Percentiles rank a stretch among this genome's conserved stretches.
Conservation (phyloP, 1,140 invertebrate genomes). For the Doryteuthis pealeii region DNA sequence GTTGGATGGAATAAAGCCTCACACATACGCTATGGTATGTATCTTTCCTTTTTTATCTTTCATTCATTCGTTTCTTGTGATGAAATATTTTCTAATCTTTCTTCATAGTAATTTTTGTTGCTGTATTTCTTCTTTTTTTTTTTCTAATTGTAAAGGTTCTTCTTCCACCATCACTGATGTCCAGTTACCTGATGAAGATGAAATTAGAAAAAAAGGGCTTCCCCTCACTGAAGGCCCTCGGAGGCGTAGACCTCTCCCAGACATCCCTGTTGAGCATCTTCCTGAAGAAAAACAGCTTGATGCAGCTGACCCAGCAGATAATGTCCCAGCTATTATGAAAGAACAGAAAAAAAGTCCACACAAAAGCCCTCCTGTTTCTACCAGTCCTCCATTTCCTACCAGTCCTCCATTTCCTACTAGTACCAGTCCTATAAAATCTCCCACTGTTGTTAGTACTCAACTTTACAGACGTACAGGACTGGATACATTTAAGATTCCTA, state of each 20-base stretch:
- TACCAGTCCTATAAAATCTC: too few relatives aligned
- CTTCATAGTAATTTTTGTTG: not conserved
- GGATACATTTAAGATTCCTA: too few relatives aligned
- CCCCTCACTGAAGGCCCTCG: not conserved
- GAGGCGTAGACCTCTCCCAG: not conserved
- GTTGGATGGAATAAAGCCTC: not conserved
- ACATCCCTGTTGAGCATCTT: not conserved
- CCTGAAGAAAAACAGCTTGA: not conserved
- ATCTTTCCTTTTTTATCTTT: not conserved
- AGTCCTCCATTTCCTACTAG: too few relatives aligned
- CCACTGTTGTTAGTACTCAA: too few relatives aligned
- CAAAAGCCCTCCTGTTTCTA: too few relatives aligned
- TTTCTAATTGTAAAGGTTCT: not conserved
- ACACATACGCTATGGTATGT: not conserved
- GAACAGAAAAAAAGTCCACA: too few relatives aligned
- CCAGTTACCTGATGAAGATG: constrained; percentile 2
- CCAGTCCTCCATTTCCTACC: too few relatives aligned
- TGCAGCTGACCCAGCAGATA: too few relatives aligned
- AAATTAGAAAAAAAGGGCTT: not conserved
- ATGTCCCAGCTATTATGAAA: too few relatives aligned
- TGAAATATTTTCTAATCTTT: not conserved
- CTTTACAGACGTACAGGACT: too few relatives aligned
- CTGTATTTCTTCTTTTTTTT: not conserved
- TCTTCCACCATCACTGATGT: not conserved
- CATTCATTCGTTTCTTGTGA: not conserved